phyloP scores from a whole-genome alignment of 37 sponge, comb jelly and placozoan species.

The Petrosia ficiformis region DNA sequence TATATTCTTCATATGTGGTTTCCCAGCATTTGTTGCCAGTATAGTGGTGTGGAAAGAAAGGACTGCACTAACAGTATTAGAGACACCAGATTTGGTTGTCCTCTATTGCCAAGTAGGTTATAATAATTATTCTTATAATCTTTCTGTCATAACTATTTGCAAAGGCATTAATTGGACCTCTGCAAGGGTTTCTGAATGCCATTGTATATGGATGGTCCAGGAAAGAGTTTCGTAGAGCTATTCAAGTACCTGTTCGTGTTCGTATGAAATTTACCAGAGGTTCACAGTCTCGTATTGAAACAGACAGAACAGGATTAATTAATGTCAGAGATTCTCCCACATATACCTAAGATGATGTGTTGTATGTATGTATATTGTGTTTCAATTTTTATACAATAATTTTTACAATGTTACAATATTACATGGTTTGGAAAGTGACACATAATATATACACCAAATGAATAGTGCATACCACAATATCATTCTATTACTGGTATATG shows the following conservation, averaged over 20 bases:
- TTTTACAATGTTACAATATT: too few species aligned
- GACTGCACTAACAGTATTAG: slow-evolving; percentile 18
- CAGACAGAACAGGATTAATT: too few species aligned
- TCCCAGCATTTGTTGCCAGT: slow-evolving; percentile 61
- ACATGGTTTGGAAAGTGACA: too few species aligned
- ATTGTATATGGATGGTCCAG: slow-evolving; percentile 75
- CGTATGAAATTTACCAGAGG: too few species aligned
- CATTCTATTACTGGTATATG: neutral
- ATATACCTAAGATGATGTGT: too few species aligned
- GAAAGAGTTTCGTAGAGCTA: slow-evolving; percentile 45
- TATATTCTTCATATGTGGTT: slow-evolving; percentile 58
- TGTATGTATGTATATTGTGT: too few species aligned
- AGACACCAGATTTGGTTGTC: slow-evolving; percentile 30
- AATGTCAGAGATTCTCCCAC: too few species aligned
- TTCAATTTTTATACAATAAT: too few species aligned
- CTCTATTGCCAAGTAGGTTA: slow-evolving; percentile 60
- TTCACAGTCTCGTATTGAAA: too few species aligned
- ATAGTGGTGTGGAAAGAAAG: slow-evolving; percentile 40
- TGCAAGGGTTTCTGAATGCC: slow-evolving; percentile 75
- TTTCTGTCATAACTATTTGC: neutral
- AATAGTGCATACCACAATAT: neutral
- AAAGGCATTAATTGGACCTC: slow-evolving; percentile 62
- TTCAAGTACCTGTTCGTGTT: neutral
- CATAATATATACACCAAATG: neutral
- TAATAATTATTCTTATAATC: neutral